These are phyloP conservation scores for Uloborus diversus DNA, from an alignment of 1,140 invertebrate species.

Conservation along the genomic window DNA sequence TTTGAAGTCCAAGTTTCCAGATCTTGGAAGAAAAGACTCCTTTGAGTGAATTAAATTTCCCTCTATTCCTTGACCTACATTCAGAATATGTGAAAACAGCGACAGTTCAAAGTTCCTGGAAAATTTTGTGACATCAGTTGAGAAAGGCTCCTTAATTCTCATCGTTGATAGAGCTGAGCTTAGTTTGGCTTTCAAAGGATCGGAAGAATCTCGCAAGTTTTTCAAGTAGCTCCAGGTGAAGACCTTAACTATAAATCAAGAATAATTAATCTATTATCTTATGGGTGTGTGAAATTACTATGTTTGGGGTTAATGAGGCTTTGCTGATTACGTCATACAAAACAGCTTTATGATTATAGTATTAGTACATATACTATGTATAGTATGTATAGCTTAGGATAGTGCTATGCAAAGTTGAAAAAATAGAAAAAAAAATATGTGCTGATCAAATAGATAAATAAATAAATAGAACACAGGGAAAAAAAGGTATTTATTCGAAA, in stretches of 20 bases:
- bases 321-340: too few species aligned
- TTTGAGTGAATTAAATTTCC: slow-evolving; percentile 76
- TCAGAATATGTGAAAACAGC: slow-evolving; percentile 17
- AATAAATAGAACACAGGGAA: too few species aligned
- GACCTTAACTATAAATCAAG: slow-evolving; percentile 75
- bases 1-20: slow-evolving; percentile 80
- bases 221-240: slow-evolving; percentile 84
- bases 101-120: slow-evolving; percentile 33
- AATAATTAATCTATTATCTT: too few species aligned
- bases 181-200: slow-evolving; percentile 75
- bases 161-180: slow-evolving; percentile 53
- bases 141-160: background rate
- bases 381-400: too few species aligned
- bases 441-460: too few species aligned
- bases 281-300: too few species aligned
- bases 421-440: too few species aligned
- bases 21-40: slow-evolving; percentile 85
- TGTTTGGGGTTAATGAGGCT: too few species aligned
- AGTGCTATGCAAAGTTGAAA: too few species aligned
- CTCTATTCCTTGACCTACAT: slow-evolving; percentile 26
- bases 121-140: slow-evolving; percentile 46
- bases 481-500: too few species aligned
- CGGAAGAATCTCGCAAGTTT: slow-evolving; percentile 78
- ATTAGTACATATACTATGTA: too few species aligned
- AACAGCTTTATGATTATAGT: too few species aligned